Percentiles rank a stretch among this genome's conserved stretches.
Conservation (phyloP, 2,888 invertebrate species). For the Biston stratarius region DNA sequence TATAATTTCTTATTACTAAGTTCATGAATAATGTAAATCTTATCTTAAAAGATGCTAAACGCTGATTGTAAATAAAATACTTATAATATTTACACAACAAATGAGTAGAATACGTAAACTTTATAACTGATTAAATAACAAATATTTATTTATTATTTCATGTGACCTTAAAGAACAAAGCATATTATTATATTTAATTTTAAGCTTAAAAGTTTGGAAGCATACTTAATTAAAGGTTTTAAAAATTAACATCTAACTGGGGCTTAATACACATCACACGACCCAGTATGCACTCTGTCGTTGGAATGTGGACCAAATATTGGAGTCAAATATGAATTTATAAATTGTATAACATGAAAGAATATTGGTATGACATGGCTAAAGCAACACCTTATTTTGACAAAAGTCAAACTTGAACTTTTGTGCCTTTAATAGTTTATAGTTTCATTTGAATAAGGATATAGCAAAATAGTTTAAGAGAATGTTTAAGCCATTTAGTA, state of each 20-base stretch:
- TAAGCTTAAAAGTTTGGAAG: conserved; percentile 60
- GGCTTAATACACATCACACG: not conserved
- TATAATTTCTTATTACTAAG: conserved; percentile 68
- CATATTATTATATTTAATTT: conserved; percentile 48
- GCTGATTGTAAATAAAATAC: conserved; percentile 72
- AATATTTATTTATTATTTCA: conserved; percentile 54
- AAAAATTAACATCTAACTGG: conserved; percentile 19
- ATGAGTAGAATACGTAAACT: conserved; percentile 72
- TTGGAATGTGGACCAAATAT: too few species aligned
- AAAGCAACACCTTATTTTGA: too few species aligned
- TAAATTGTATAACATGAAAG: too few species aligned
- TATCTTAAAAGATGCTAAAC: conserved; percentile 63
- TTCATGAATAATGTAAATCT: conserved; percentile 60
- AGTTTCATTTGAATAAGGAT: too few species aligned
- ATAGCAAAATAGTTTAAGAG: too few species aligned
- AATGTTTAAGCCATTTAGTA: too few species aligned
- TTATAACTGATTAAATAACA: conserved; percentile 73
- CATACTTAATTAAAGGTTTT: conserved; percentile 43
- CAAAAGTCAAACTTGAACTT: too few species aligned
- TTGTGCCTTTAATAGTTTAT: too few species aligned
- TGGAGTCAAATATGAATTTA: too few species aligned
- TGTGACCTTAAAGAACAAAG: conserved; percentile 58
- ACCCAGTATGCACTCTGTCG: too few species aligned
- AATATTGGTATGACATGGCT: too few species aligned
- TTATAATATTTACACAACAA: conserved; percentile 82